Evolutionary conservation across 2,113 vertebrate genomes (phyloP).

Genomic region (Rhizomys pruinosus): DNA sequence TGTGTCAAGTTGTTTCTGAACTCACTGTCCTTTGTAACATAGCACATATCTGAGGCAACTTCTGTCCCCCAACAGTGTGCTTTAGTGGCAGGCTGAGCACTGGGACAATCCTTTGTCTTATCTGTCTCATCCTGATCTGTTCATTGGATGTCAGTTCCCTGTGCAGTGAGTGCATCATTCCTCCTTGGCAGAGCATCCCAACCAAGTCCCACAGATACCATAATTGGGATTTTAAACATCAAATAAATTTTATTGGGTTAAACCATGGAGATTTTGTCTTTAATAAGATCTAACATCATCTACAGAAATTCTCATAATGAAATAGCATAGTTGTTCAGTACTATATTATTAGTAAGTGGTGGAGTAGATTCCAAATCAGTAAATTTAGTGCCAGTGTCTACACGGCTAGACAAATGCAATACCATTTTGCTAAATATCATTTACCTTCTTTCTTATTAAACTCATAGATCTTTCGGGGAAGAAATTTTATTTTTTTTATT

Average conservation of each 20-base stretch:
- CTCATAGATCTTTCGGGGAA: background rate
- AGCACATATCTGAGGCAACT: background rate
- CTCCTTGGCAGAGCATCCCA: background rate
- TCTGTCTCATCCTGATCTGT: background rate
- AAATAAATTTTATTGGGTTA: background rate
- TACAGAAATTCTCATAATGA: background rate
- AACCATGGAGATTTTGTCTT: background rate
- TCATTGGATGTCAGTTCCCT: background rate
- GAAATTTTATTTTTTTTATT: background rate
- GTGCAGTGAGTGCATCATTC: background rate
- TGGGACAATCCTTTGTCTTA: background rate
- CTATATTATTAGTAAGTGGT: background rate
- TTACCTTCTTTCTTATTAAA: conserved; percentile 9
- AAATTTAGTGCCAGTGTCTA: background rate
- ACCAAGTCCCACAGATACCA: fast-evolving
- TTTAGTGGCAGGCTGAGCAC: background rate
- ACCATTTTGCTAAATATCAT: background rate
- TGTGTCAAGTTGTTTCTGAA: background rate
- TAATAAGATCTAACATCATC: background rate
- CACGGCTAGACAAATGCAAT: background rate
- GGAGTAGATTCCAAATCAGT: background rate
- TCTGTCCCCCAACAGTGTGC: background rate
- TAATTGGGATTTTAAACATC: background rate
- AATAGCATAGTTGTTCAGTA: background rate
- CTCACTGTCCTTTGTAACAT: background rate